phyloP scores from a whole-genome alignment of 1,140 invertebrate species.

The Trinorchestia longiramus region DNA sequence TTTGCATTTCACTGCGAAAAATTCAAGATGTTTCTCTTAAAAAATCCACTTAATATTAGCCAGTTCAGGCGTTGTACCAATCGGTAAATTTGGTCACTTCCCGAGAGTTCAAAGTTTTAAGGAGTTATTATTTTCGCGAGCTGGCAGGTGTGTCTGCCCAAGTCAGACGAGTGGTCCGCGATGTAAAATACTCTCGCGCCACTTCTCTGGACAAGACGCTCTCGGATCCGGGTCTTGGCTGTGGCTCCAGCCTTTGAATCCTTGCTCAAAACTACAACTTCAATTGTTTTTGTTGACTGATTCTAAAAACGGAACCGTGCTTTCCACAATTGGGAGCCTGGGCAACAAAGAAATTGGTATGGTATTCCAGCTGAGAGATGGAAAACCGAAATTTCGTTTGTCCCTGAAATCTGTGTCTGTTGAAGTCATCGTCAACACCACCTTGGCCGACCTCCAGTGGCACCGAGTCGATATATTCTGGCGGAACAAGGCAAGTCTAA shows the following conservation, averaged over 20 bases:
- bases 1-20: too few species aligned
- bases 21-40: too few species aligned
- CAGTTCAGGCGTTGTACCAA: too few species aligned
- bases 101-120: neutral
- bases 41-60: too few species aligned
- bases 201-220: neutral
- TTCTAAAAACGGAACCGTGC: conserved; percentile 22
- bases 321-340: neutral
- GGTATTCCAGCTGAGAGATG: neutral
- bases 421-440: neutral
- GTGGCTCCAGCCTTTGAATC: conserved; percentile 14
- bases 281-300: conserved; percentile 11
- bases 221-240: conserved; percentile 31
- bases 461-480: conserved; percentile 29
- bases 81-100: too few species aligned
- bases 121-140: conserved; percentile 22
- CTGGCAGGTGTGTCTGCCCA: conserved; percentile 44
- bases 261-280: conserved; percentile 44
- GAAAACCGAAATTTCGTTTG: neutral
- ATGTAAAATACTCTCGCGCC: conserved; percentile 5
- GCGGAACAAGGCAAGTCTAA: neutral
- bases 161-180: neutral
- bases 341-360: conserved; percentile 3
- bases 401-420: conserved; percentile 11
- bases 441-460: conserved; percentile 19